phyloP scores from a whole-genome alignment of 2,113 vertebrate genomes.

The Pimephales promelas region DNA sequence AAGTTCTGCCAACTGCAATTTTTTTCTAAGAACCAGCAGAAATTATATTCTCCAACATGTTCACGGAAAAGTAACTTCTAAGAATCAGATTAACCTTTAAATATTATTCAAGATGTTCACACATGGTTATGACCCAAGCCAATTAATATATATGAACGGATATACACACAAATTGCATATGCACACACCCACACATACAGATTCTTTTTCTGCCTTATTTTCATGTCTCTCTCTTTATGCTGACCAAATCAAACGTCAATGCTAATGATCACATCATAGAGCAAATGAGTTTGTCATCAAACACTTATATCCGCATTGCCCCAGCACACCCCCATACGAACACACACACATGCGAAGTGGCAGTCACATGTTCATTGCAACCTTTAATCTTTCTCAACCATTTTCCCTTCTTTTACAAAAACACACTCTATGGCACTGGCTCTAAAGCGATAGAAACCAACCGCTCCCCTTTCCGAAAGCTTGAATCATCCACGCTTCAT shows the following conservation, averaged over 20 bases:
- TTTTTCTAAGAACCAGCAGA: not conserved
- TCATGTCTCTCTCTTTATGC: not conserved
- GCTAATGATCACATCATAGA: slow-evolving; percentile 25
- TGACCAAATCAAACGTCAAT: slow-evolving; percentile 26
- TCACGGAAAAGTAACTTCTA: not conserved
- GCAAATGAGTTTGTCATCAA: slow-evolving; percentile 24
- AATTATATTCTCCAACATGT: not conserved
- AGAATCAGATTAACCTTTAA: slow-evolving; percentile 17
- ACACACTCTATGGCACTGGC: slow-evolving; percentile 42
- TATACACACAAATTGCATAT: not conserved
- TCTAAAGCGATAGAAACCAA: slow-evolving; percentile 50
- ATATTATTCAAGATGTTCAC: slow-evolving; percentile 26
- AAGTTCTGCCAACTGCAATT: not conserved
- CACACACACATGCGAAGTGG: slow-evolving; percentile 38
- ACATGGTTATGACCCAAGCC: not conserved
- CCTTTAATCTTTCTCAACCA: slow-evolving; percentile 3
- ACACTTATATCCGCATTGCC: not conserved
- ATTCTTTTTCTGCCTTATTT: not conserved
- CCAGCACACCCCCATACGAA: slow-evolving; percentile 56
- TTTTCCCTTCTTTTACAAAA: slow-evolving; percentile 27
- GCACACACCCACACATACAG: not conserved
- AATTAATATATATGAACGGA: slow-evolving; percentile 12
- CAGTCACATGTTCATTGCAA: slow-evolving; percentile 37
- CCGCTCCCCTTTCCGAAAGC: slow-evolving; percentile 58
- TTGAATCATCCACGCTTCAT: slow-evolving; percentile 62